Conservation (phyloP, 2,797 vertebrate species). For the Gadopsis bispinosus region DNA sequence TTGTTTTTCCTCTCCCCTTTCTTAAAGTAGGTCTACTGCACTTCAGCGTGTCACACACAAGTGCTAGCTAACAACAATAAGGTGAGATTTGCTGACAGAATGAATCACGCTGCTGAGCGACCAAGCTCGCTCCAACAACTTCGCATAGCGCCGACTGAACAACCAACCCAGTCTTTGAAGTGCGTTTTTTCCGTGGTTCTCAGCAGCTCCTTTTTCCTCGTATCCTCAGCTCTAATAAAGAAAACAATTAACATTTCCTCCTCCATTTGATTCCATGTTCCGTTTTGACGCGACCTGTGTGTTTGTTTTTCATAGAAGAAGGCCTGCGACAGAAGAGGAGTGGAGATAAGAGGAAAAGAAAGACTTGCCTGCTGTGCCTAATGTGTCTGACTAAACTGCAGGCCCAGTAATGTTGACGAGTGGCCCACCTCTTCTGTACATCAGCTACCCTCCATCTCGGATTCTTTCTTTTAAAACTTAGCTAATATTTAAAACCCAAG, state of each 20-base stretch:
- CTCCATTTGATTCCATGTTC: conserved; percentile 17
- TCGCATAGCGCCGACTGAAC: conserved; percentile 71
- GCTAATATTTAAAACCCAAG: conserved; percentile 36
- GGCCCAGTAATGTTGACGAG: conserved; percentile 24
- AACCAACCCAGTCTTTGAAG: conserved; percentile 74
- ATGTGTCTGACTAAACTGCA: conserved; percentile 51
- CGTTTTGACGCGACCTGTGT: conserved; percentile 58
- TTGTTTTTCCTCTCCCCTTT: conserved; percentile 11
- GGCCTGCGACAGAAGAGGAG: conserved; percentile 31
- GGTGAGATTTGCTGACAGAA: conserved; percentile 79
- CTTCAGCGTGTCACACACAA: conserved; percentile 61
- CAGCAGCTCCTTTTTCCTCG: conserved; percentile 38
- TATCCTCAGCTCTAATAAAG: conserved; percentile 51
- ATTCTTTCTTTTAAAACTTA: conserved; percentile 8
- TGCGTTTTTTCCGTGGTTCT: conserved; percentile 65
- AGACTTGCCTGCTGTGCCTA: conserved; percentile 42
- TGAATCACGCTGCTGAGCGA: conserved; percentile 61
- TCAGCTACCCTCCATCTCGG: conserved; percentile 5
- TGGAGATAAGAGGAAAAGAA: conserved; percentile 53
- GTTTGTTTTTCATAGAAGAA: conserved; percentile 73
- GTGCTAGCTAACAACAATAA: conserved; percentile 65
- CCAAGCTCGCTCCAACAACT: conserved; percentile 47
- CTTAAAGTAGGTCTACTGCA: conserved; percentile 58
- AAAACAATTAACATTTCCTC: conserved; percentile 76
- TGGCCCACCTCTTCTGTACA: conserved; percentile 37